Evolutionary conservation across 37 sponge, comb jelly and placozoan genomes (phyloP).

Genomic region (Cliona cf. orientalis): DNA sequence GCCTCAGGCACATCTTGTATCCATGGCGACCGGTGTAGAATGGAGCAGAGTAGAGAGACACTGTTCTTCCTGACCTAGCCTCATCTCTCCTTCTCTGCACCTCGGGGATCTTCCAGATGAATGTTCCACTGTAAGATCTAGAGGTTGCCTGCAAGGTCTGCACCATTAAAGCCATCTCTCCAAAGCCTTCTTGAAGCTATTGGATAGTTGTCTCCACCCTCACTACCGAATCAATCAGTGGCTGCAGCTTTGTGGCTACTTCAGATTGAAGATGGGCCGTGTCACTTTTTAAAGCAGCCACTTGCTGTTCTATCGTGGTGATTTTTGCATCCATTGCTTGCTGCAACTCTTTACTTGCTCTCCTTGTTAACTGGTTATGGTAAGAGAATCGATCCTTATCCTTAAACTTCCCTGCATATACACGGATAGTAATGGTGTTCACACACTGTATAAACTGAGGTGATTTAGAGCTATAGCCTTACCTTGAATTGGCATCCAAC

Average conservation of each 20-base stretch:
- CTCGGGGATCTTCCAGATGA: conserved; percentile 88
- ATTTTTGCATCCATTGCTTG: neutral
- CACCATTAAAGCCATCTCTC: conserved; percentile 61
- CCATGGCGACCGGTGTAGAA: conserved; percentile 85
- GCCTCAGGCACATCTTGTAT: conserved; percentile 82
- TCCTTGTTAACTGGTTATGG: conserved; percentile 16
- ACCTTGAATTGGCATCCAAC: conserved; percentile 50
- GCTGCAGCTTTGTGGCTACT: conserved; percentile 16
- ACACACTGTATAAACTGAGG: too few relatives aligned
- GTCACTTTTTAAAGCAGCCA: conserved; percentile 14
- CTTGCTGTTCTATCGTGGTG: neutral
- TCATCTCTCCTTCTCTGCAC: conserved; percentile 68
- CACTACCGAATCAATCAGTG: conserved; percentile 29
- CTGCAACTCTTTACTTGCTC: neutral
- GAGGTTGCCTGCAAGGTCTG: conserved; percentile 80
- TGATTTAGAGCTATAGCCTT: too few relatives aligned
- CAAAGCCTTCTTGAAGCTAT: conserved; percentile 60
- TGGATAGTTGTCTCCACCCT: conserved; percentile 40
- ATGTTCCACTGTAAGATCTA: conserved; percentile 69
- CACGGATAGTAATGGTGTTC: too few relatives aligned
- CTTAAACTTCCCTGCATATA: too few relatives aligned
- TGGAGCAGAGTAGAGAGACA: conserved; percentile 87
- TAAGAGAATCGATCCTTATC: conserved; percentile 5
- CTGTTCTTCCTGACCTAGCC: conserved; percentile 65
- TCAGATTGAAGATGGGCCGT: conserved; percentile 3